phyloP scores from a whole-genome alignment of 2,888 invertebrate genomes.

The Dorcus hopei region DNA sequence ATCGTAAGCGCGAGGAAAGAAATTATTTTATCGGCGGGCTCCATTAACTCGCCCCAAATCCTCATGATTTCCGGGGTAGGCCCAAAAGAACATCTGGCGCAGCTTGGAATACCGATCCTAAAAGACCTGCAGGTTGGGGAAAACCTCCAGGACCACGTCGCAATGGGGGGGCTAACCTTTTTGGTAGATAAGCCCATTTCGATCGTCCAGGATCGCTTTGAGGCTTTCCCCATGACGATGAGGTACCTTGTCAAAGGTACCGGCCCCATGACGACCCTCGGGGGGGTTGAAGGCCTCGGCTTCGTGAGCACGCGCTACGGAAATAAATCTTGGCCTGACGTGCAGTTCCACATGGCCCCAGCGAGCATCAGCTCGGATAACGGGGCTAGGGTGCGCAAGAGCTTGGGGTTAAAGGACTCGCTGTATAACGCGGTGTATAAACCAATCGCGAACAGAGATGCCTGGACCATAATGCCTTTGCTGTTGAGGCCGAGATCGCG shows the following conservation, averaged over 20 bases:
- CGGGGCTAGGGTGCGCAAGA: constrained; percentile 66
- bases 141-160: constrained; percentile 86
- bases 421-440: constrained; percentile 76
- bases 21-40: constrained; percentile 84
- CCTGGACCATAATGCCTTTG: constrained; percentile 86
- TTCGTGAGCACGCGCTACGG: constrained; percentile 84
- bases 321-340: constrained; percentile 80
- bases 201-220: constrained; percentile 72
- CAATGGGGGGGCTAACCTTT: constrained; percentile 79
- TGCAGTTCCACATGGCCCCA: constrained; percentile 91
- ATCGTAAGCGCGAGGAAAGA: constrained; percentile 74
- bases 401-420: constrained; percentile 75
- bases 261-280: constrained; percentile 83
- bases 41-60: constrained; percentile 88
- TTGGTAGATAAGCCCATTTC: constrained; percentile 79
- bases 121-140: constrained; percentile 76
- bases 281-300: constrained; percentile 84
- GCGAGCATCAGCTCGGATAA: constrained; percentile 81
- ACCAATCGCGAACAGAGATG: constrained; percentile 74
- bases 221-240: constrained; percentile 75
- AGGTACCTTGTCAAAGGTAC: constrained; percentile 74
- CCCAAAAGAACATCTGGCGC: constrained; percentile 61
- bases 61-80: constrained; percentile 72
- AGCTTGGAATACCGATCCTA: constrained; percentile 67
- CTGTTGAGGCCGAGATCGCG: constrained; percentile 74